Conservation (phyloP, 2,888 invertebrate genomes). For the Andrena bucephala region DNA sequence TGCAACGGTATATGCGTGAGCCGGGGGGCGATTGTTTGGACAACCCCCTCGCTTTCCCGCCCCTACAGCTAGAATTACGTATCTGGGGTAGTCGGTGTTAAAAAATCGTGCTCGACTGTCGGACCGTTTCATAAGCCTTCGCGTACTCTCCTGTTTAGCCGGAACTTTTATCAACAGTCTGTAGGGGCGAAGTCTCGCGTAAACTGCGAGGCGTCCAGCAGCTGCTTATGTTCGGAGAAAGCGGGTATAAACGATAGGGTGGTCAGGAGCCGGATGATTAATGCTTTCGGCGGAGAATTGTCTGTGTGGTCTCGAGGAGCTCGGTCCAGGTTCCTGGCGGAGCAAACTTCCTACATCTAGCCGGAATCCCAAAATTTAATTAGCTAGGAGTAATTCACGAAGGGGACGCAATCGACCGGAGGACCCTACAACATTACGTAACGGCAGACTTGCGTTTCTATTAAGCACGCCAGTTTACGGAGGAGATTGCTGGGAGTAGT, state of each 20-base stretch:
- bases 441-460: background rate
- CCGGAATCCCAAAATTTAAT: slow-evolving; percentile 1
- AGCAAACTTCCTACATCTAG: background rate
- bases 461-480: background rate
- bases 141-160: too few relatives aligned
- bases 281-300: background rate
- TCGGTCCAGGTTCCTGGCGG: background rate
- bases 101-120: background rate
- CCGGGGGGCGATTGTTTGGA: slow-evolving; percentile 6
- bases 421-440: background rate
- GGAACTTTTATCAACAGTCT: too few relatives aligned
- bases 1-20: background rate
- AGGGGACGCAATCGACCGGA: background rate
- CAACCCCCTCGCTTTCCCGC: background rate
- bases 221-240: too few relatives aligned
- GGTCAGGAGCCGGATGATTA: too few relatives aligned
- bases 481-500: slow-evolving; percentile 1
- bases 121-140: background rate
- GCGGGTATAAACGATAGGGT: too few relatives aligned
- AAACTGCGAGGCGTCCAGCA: too few relatives aligned
- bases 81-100: too few relatives aligned
- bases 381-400: slow-evolving; percentile 2
- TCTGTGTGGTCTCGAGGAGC: slow-evolving; percentile 3
- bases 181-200: too few relatives aligned
- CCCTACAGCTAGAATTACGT: slow-evolving; percentile 3